Evolutionary conservation across 1,140 invertebrate genomes (phyloP).

Genomic region (Zelostemma sp.): DNA sequence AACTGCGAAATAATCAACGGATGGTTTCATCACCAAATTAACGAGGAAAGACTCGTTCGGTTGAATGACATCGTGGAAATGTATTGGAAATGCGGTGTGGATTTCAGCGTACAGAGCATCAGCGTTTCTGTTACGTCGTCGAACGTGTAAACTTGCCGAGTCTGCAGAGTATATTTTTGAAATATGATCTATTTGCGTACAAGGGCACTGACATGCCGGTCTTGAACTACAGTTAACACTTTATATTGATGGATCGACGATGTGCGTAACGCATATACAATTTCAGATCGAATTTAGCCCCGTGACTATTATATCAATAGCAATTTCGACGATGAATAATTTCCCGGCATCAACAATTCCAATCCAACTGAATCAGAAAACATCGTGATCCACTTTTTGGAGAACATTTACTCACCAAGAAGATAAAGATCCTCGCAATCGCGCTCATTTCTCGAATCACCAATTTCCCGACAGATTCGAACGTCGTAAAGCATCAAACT

Average conservation of each 20-base stretch:
- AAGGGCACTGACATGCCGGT: constrained; percentile 36
- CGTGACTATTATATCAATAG: neutral
- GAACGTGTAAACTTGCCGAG: neutral
- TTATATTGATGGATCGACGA: constrained; percentile 16
- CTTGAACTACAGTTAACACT: constrained; percentile 20
- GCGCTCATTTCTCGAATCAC: neutral
- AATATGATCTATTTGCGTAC: constrained; percentile 46
- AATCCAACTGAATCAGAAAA: too few relatives aligned
- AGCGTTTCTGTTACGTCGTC: neutral
- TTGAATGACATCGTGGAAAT: constrained; percentile 1
- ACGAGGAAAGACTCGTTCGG: too few relatives aligned
- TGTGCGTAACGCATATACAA: too few relatives aligned
- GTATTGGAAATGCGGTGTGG: neutral
- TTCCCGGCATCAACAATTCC: too few relatives aligned
- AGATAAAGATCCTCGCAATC: constrained; percentile 44
- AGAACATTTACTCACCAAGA: constrained; percentile 43
- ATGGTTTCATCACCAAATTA: too few relatives aligned
- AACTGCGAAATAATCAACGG: constrained; percentile 37
- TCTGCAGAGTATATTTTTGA: constrained; percentile 30
- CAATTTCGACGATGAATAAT: too few relatives aligned
- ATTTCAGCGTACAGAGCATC: neutral
- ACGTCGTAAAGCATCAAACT: constrained; percentile 46
- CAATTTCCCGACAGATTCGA: constrained; percentile 20
- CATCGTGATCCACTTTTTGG: too few relatives aligned
- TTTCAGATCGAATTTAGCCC: constrained; percentile 3